Base-by-base conservation (phyloP, 2,797 vertebrate genomes). In the Saxicola maurus region DNA sequence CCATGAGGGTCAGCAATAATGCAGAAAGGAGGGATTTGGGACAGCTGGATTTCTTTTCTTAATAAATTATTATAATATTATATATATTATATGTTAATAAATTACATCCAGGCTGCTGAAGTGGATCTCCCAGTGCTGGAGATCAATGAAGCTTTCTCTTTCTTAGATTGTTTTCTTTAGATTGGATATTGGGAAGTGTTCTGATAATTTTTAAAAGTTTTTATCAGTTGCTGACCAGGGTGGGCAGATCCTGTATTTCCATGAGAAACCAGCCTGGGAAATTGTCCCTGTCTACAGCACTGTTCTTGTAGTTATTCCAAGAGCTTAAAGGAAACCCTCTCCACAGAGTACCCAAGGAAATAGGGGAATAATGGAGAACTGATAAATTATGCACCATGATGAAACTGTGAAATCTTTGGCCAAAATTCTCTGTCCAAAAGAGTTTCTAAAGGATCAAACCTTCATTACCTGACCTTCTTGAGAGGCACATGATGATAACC, bases 1-100 rank as follows among this genome's bases (percentile, higher is more conserved):
- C 46, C 72, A 46, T 2, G 7, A 77, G 37, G 51, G 13, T 33
- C 19, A 72, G 92, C 84, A 93, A 27, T 78, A 90, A 89, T 77
- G 25, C 49, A 87, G 84, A 75, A 85, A 89, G 2, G 37, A 91
- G 75, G 24, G 72, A 69, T 92, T 85, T 66, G 93, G 84, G 84
- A 87, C 43, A 48, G 24, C 61, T 90, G 79, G 56, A 77, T 65
- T 85, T 65, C 84, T 77, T 15, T 0, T 80, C 57, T 87, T 82
- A 89, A 93, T 89, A 80, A 33, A 33, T 33, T 33, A 33, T 33
- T 33, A 33, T 33, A 33, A 33, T 33, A 33, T 33, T 33, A 33
- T 33, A 33, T 33, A 33, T 33, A 33, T 33, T 33, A 33, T 33
- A 33, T 33, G 9, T 33, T 33, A 33, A 33, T 33, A 33, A 33